Evolutionary conservation across 2,888 invertebrate species (phyloP).

Genomic region (Drosophila monieri): DNA sequence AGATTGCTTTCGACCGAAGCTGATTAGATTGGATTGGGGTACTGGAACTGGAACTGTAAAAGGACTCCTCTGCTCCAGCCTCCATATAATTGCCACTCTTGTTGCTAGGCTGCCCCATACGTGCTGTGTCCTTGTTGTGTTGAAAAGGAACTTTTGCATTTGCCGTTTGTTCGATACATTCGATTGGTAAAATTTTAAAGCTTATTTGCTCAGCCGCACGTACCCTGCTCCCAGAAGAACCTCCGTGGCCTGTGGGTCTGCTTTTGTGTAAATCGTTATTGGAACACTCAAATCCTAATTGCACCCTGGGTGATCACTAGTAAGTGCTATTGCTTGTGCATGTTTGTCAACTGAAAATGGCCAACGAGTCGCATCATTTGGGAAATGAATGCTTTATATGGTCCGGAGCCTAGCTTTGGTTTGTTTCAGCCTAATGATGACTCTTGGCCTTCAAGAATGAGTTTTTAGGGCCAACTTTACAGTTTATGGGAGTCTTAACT

Average conservation of each 20-base stretch:
- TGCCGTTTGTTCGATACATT: slow-evolving; percentile 61
- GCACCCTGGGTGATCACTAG: slow-evolving; percentile 68
- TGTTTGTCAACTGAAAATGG: slow-evolving; percentile 56
- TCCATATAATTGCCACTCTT: slow-evolving; percentile 32
- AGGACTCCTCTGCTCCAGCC: slow-evolving; percentile 16
- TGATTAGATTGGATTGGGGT: slow-evolving; percentile 65
- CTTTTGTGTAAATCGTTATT: slow-evolving; percentile 68
- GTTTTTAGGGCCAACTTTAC: slow-evolving; percentile 2
- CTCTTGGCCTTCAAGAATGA: slow-evolving; percentile 12
- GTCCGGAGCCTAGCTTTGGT: slow-evolving; percentile 45
- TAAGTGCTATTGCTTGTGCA: slow-evolving; percentile 35
- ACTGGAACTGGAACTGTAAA: slow-evolving; percentile 4
- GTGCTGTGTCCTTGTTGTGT: slow-evolving; percentile 44
- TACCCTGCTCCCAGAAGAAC: slow-evolving; percentile 3
- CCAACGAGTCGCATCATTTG: slow-evolving; percentile 42
- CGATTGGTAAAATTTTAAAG: slow-evolving; percentile 67
- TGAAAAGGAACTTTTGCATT: slow-evolving; percentile 40
- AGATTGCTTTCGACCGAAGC: slow-evolving; percentile 64
- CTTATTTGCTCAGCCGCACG: slow-evolving; percentile 56
- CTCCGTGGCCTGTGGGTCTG: slow-evolving; percentile 2
- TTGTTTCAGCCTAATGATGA: slow-evolving; percentile 53
- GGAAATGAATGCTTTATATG: slow-evolving; percentile 17
- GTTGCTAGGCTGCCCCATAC: slow-evolving; percentile 36
- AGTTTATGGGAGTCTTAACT: not conserved
- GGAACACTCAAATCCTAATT: slow-evolving; percentile 71